These are phyloP conservation scores for Lasiommata megera DNA, from an alignment of 2,888 invertebrate genomes.

Conservation along the genomic window DNA sequence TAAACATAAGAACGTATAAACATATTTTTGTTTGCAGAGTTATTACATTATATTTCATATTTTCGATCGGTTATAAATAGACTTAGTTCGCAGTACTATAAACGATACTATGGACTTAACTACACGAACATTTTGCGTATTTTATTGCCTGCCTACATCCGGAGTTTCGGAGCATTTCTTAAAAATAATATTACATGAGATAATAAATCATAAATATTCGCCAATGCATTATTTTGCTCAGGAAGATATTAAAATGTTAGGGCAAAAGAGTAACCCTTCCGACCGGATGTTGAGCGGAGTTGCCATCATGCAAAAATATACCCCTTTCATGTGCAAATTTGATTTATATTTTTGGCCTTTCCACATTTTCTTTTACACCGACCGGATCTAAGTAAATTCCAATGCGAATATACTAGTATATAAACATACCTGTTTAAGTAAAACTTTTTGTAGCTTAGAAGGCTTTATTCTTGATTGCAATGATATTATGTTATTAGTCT, in stretches of 20 bases:
- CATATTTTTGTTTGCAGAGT: too few species aligned
- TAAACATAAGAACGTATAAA: too few species aligned
- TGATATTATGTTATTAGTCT: too few species aligned
- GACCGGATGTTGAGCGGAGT: conserved; percentile 42
- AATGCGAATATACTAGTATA: neutral
- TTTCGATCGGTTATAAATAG: too few species aligned
- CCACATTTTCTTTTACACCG: neutral
- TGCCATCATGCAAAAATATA: conserved; percentile 30
- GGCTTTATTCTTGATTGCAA: too few species aligned
- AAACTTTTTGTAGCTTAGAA: too few species aligned
- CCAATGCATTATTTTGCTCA: conserved; percentile 33
- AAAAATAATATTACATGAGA: neutral
- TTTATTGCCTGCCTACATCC: neutral
- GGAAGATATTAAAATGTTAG: conserved; percentile 40
- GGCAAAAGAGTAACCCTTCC: conserved; percentile 43
- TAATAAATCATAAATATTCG: conserved; percentile 36
- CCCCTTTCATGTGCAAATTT: conserved; percentile 12
- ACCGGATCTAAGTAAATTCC: neutral
- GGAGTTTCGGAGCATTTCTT: neutral
- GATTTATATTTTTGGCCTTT: conserved; percentile 4
- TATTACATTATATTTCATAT: too few species aligned
- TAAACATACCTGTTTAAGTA: too few species aligned
- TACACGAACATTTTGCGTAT: neutral
- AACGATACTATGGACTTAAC: too few species aligned
- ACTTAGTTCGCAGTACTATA: too few species aligned